A percentile compares a stretch with the other conserved stretches of the same genome.
Evolutionary conservation across 2,797 vertebrate genomes (phyloP).

Genomic region (Cetoscarus ocellatus): DNA sequence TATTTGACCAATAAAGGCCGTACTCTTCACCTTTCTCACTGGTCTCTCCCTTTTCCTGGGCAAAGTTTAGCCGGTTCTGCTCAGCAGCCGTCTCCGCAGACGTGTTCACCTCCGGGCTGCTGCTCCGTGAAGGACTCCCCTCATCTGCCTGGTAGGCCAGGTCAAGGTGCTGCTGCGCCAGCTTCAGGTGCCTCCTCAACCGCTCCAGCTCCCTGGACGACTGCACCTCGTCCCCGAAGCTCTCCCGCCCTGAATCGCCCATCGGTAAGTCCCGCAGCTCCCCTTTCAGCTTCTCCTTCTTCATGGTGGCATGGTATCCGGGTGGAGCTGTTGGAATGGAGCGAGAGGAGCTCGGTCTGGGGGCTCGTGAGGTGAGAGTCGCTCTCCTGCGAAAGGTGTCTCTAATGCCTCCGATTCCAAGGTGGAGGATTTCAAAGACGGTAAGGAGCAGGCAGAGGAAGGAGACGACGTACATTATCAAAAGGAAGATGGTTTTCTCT

Average conservation of each 20-base stretch:
- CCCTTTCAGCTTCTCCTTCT: conserved; percentile 82
- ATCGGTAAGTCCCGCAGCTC: conserved; percentile 75
- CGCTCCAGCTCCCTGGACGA: conserved; percentile 83
- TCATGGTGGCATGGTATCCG: conserved; percentile 87
- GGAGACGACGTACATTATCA: conserved; percentile 91
- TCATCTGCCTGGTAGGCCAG: conserved; percentile 86
- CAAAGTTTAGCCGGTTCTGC: conserved; percentile 92
- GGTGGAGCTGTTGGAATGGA: conserved; percentile 82
- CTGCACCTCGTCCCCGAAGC: conserved; percentile 74
- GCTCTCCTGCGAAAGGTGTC: conserved; percentile 80
- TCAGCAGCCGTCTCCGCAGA: conserved; percentile 80
- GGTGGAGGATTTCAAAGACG: conserved; percentile 87
- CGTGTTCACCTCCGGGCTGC: conserved; percentile 88
- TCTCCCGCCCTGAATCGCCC: conserved; percentile 75
- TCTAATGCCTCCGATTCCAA: conserved; percentile 85
- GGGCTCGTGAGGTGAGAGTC: background rate
- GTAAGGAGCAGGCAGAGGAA: conserved; percentile 90
- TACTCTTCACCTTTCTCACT: conserved; percentile 82
- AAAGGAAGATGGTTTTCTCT: conserved; percentile 92
- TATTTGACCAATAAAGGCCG: background rate
- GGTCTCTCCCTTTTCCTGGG: conserved; percentile 86
- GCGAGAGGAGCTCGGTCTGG: background rate
- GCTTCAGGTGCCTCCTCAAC: conserved; percentile 87
- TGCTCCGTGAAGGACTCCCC: conserved; percentile 84
- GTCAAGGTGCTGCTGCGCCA: conserved; percentile 91